Base-by-base conservation (phyloP, 2,888 invertebrate genomes). In the Eupithecia exiguata region DNA sequence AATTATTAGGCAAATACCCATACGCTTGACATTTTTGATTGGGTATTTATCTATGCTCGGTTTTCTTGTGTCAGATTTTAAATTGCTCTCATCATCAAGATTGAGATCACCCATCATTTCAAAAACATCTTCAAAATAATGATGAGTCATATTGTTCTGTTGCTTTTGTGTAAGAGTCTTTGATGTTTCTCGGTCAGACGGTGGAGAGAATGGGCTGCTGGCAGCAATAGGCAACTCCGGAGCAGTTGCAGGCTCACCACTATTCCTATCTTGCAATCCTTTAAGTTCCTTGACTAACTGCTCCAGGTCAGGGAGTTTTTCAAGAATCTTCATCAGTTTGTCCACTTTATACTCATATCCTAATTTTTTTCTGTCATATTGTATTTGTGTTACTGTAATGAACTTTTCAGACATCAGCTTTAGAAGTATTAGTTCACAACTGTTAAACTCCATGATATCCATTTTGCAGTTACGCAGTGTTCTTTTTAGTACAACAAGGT, bases 1-100 rank as follows among this genome's bases (percentile, higher is more conserved):
- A 74, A 94, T 91, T 68, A 94, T 91, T 49, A 91, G 87, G 79
- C 94, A 94, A 9, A 93, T 79, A 49, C 94, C 94, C 75, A 93
- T 77, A 76, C 87, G 87, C 16, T 88, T 82, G n/a, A 83, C 80
- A 76, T 91, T 88, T 77, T 88, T 90, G 40, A 94, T 93, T 72
- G 81, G 75, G 83, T 93, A 94, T 36, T 82, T 80, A 77, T 89
- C 87, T 63, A 80, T 84, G 43, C 69, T 76, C 12, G 81, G 58
- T 53, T 76, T 77, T 74, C 80, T 86, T 9, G 85, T 87, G 70
- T 93, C 93, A 18, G 91, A 86, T 83, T 90, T 88, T 81, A 78
- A 67, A 78, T 73, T 58, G 78, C 81, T 79, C 73, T 91, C 86
- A 68, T 88, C 83, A 35, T 75, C 77, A 68, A 78, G 82, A 25